A percentile compares a stretch with the other conserved stretches of the same genome.
Evolutionary conservation across 2,113 vertebrate genomes (phyloP).

Genomic region (Todiramphus saurophagus): DNA sequence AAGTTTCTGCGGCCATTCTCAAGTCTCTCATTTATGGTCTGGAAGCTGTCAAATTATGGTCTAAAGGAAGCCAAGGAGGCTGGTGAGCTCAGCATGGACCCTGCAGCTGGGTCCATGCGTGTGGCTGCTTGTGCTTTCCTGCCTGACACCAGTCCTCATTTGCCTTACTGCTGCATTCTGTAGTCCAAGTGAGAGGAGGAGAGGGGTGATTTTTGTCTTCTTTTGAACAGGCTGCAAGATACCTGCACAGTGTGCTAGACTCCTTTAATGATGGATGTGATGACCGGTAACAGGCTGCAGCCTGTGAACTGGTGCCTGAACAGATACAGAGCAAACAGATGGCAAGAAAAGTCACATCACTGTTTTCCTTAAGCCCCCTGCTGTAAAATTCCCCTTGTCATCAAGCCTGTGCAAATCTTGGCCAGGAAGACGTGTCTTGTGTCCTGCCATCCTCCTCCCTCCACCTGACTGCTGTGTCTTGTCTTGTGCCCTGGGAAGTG

Average conservation of each 20-base stretch:
- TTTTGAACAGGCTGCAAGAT: not conserved
- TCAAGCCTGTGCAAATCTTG: not conserved
- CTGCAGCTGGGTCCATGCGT: not conserved
- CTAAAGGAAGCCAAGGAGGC: not conserved
- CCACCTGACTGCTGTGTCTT: not conserved
- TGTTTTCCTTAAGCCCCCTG: not conserved
- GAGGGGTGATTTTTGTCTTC: not conserved
- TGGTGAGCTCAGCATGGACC: not conserved
- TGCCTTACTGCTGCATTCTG: not conserved
- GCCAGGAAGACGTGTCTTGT: rapidly evolving
- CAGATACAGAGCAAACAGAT: not conserved
- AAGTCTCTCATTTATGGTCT: not conserved
- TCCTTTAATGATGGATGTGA: not conserved
- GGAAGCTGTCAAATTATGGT: not conserved
- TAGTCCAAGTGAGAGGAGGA: not conserved
- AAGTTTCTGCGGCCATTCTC: not conserved
- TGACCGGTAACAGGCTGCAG: not conserved
- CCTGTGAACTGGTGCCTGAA: not conserved
- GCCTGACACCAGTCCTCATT: rapidly evolving
- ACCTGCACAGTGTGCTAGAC: rapidly evolving
- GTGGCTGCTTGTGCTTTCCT: not conserved
- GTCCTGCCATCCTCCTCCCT: not conserved
- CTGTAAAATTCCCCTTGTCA: not conserved
- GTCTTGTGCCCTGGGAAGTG: not conserved
- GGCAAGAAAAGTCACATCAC: not conserved